Percentiles rank a stretch among this genome's conserved stretches.
These are phyloP conservation scores for Lithodes maja DNA, from an alignment of 2,888 invertebrate genomes.

Conservation along the genomic window DNA sequence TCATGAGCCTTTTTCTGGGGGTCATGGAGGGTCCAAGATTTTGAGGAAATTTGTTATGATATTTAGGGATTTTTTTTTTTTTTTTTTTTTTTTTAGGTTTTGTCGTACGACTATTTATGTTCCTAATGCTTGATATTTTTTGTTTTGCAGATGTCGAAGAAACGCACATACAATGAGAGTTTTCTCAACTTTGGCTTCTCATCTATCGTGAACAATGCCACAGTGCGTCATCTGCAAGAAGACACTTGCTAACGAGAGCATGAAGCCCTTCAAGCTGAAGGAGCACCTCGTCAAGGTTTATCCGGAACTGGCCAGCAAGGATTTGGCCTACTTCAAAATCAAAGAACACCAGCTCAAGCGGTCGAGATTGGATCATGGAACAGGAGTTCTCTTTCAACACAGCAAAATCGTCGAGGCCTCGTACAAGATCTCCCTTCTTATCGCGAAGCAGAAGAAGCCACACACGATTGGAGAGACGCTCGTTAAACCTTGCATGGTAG, in stretches of 20 bases:
- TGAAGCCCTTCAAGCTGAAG: conserved; percentile 25
- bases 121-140: conserved; percentile 1
- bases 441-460: not conserved
- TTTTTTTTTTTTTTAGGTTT: too few species aligned
- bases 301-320: conserved; percentile 28
- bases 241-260: conserved; percentile 6
- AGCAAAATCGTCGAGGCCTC: conserved; percentile 22
- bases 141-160: conserved; percentile 2
- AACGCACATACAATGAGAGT: not conserved
- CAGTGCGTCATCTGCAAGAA: not conserved
- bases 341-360: conserved; percentile 9
- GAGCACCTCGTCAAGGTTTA: conserved; percentile 29
- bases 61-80: too few species aligned
- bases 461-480: conserved; percentile 3
- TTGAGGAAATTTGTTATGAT: too few species aligned
- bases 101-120: too few species aligned
- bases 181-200: not conserved
- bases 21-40: too few species aligned
- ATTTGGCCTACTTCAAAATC: conserved; percentile 13
- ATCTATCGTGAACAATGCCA: not conserved
- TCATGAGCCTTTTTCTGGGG: too few species aligned
- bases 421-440: conserved; percentile 27
- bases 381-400: conserved; percentile 28
- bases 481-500: conserved; percentile 2
- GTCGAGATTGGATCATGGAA: conserved; percentile 27